Base-by-base conservation (phyloP, 2,888 invertebrate species). In the Papilio protenor region DNA sequence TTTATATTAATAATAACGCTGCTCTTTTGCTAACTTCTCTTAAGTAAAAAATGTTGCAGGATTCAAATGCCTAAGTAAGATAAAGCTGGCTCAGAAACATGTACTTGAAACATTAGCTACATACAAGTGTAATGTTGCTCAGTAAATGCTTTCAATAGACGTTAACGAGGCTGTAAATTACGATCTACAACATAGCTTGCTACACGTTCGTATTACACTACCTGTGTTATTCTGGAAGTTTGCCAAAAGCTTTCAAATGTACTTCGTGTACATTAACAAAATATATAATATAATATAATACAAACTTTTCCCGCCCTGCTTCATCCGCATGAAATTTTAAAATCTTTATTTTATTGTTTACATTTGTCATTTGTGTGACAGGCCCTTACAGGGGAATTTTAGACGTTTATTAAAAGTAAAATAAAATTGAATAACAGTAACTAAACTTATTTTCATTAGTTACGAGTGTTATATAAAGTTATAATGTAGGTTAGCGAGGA, bases 131-230 rank as follows among this genome's bases (percentile, higher is more conserved):
- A 61, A 23, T 27, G 61, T 27, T 61, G 27, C 27, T 61, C 5
- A 16, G 61, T 14, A 23, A 27, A 61, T 27, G 61, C 61, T 27
- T 61, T 61, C 27, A 61, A 23, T 27, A 16, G 61, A 61, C 61
- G 27, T 23, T 61, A 61, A 61, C 61, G 61, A 61, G 23, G 27
- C 61, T 61, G 27, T 61, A 61, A 61, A 61, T 61, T 14, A 61
- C 61, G 27, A 61, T 61, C 14, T n/a, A 6, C 14, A 11, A 61
- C 23, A 16, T 18, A 55, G 55, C 55, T 55, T n/a, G n/a, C 10
- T 40, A 40, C 40, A 40, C 40, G 8, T 40, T 40, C 40, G 40
- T 40, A 33, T 33, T 33, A 40, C 8, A 40, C 40, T 40, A 40
- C 40, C 40, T 40, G 40, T 40, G 40, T 40, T 40, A 40, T 40